These are phyloP conservation scores for Diploptera punctata DNA, from an alignment of 2,888 invertebrate genomes.

Conservation along the genomic window DNA sequence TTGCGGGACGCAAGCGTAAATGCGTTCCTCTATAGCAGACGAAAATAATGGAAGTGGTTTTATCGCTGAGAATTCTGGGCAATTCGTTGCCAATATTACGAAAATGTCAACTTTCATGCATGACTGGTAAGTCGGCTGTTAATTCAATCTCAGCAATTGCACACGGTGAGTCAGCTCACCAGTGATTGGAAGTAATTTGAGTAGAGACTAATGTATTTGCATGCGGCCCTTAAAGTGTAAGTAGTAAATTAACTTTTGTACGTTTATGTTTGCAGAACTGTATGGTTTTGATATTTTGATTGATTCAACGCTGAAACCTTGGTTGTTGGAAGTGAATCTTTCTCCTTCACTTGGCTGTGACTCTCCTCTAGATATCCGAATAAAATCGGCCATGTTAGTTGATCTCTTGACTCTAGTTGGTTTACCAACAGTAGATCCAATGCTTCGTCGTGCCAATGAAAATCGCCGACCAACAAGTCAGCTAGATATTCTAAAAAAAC, in stretches of 20 bases:
- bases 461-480: conserved; percentile 9
- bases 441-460: conserved; percentile 56
- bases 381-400: conserved; percentile 89
- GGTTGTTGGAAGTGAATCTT: conserved; percentile 94
- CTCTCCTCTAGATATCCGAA: conserved; percentile 89
- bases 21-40: too few relatives aligned
- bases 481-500: conserved; percentile 19
- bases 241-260: neutral
- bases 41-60: too few relatives aligned
- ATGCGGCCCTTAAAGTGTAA: too few relatives aligned
- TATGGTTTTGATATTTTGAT: conserved; percentile 96
- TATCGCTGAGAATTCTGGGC: too few relatives aligned
- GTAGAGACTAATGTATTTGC: too few relatives aligned
- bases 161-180: too few relatives aligned
- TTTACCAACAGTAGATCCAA: conserved; percentile 77
- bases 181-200: too few relatives aligned
- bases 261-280: conserved; percentile 68
- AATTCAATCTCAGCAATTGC: too few relatives aligned
- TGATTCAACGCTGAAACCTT: conserved; percentile 91
- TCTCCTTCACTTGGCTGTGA: conserved; percentile 93
- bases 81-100: too few relatives aligned
- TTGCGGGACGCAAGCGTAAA: too few relatives aligned
- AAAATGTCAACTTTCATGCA: too few relatives aligned
- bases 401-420: conserved; percentile 93
- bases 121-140: too few relatives aligned